Evolutionary conservation across 2,888 invertebrate genomes (phyloP).

Genomic region (Aleiodes leptofemur): DNA sequence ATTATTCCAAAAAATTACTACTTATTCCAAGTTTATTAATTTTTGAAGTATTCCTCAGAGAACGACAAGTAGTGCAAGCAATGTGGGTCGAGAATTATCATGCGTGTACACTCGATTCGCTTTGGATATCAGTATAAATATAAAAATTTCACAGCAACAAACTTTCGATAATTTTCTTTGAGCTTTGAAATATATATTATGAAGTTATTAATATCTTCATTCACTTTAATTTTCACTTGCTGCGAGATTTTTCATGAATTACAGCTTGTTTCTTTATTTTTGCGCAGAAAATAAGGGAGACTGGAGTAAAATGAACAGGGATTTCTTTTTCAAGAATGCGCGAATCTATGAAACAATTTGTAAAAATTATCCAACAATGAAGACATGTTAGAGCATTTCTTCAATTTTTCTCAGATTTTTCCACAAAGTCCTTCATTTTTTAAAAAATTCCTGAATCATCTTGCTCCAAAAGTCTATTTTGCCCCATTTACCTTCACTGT

Average conservation of each 20-base stretch:
- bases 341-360: too few relatives aligned
- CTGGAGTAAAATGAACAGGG: too few relatives aligned
- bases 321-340: too few relatives aligned
- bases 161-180: constrained; percentile 41
- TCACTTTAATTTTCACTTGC: constrained; percentile 3
- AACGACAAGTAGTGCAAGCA: constrained; percentile 51
- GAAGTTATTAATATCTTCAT: neutral
- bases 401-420: too few relatives aligned
- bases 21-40: neutral
- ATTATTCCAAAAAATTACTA: neutral
- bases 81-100: constrained; percentile 56
- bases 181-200: neutral
- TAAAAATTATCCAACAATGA: too few relatives aligned
- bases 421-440: too few relatives aligned
- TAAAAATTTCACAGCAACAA: constrained; percentile 35
- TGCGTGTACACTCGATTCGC: constrained; percentile 44
- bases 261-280: too few relatives aligned
- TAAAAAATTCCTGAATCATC: neutral
- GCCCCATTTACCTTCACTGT: neutral
- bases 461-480: too few relatives aligned
- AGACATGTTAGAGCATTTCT: too few relatives aligned
- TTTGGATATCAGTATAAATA: constrained; percentile 38
- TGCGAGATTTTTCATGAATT: too few relatives aligned
- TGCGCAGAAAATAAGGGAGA: too few relatives aligned
- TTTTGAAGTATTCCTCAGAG: neutral